phyloP scores from a whole-genome alignment of 2,888 invertebrate species.

The Parnassius mnemosyne region DNA sequence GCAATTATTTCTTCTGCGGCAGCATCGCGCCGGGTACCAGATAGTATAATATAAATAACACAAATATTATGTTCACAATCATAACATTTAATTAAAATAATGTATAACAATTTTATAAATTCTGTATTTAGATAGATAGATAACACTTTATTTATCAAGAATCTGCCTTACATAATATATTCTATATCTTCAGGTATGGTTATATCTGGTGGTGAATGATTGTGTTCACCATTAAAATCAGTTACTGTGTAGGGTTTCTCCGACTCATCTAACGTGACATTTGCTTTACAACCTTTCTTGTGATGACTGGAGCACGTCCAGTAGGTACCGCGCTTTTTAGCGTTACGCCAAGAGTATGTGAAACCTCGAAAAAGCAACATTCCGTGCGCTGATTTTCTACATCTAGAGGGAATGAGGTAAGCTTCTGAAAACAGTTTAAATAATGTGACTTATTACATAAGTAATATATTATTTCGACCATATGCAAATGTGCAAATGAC shows the following conservation, averaged over 20 bases:
- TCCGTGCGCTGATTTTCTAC: conserved; percentile 42
- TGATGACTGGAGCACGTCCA: conserved; percentile 68
- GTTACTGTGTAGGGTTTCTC: conserved; percentile 42
- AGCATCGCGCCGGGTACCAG: too few relatives aligned
- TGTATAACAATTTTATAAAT: conserved; percentile 3
- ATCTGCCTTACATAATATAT: conserved; percentile 23
- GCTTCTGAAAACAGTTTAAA: conserved; percentile 45
- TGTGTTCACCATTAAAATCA: conserved; percentile 43
- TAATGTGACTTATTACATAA: too few relatives aligned
- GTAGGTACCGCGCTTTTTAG: conserved; percentile 49
- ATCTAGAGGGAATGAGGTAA: conserved; percentile 51
- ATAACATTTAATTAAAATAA: too few relatives aligned
- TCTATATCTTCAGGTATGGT: conserved; percentile 39
- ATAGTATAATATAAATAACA: too few relatives aligned
- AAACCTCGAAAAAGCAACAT: conserved; percentile 53
- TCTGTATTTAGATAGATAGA: not conserved
- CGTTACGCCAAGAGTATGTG: conserved; percentile 57
- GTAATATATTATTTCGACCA: too few relatives aligned
- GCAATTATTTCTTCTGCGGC: too few relatives aligned
- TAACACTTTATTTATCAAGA: not conserved
- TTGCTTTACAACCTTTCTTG: conserved; percentile 62
- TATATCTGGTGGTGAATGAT: conserved; percentile 47
- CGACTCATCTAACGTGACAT: conserved; percentile 48
- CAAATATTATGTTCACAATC: too few relatives aligned
- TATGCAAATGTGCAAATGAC: too few relatives aligned